A percentile compares a stretch with the other conserved stretches of the same genome.
phyloP scores from a whole-genome alignment of 2,113 vertebrate species.

The Uropsilus gracilis region DNA sequence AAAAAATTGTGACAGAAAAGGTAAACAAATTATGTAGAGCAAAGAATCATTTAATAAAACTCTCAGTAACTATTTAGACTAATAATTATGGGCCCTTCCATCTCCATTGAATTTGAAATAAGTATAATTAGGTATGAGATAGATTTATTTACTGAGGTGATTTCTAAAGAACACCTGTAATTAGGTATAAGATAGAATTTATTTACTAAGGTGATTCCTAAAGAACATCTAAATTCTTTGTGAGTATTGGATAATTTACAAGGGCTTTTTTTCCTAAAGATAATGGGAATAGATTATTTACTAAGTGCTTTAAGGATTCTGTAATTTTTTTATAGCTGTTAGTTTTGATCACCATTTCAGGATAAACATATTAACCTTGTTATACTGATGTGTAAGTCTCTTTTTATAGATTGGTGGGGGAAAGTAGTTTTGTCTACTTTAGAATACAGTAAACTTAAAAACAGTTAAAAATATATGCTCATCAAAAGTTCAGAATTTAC shows the following conservation, averaged over 20 bases:
- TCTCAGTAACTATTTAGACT: neutral
- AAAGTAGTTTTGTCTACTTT: conserved; percentile 57
- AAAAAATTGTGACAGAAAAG: neutral
- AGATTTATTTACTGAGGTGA: neutral
- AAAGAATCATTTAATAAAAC: conserved; percentile 13
- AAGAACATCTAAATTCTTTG: neutral
- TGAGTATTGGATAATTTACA: conserved; percentile 27
- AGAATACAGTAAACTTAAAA: neutral
- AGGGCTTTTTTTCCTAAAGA: neutral
- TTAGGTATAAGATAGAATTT: neutral
- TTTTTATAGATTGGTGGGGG: neutral
- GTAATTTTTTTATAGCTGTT: neutral
- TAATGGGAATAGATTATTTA: conserved; percentile 12
- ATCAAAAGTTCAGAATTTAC: conserved; percentile 37
- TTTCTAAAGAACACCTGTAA: neutral
- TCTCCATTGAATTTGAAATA: conserved; percentile 5
- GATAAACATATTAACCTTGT: neutral
- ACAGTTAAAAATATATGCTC: neutral
- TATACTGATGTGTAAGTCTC: neutral
- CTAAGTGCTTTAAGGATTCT: neutral
- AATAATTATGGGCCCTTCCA: neutral
- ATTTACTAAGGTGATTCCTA: neutral
- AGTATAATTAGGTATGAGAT: neutral
- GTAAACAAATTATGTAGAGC: neutral
- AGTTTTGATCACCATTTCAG: neutral